These are phyloP conservation scores for Petrophora chlorosata DNA, from an alignment of 2,888 invertebrate genomes.

Conservation along the genomic window DNA sequence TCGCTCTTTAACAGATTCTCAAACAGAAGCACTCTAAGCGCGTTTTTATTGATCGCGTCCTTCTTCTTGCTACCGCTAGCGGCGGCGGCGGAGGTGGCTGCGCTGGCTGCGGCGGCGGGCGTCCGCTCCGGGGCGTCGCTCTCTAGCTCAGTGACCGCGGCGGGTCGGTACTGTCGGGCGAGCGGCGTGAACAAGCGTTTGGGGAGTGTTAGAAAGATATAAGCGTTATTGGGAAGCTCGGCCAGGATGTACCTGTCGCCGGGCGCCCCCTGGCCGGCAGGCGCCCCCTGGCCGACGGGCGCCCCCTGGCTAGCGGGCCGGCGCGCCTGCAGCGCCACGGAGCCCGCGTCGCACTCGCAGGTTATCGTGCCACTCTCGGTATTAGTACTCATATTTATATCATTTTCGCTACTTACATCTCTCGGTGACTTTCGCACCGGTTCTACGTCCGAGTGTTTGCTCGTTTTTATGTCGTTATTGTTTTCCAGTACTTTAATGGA, in stretches of 20 bases:
- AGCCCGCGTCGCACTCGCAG: constrained; percentile 5
- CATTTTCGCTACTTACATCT: constrained; percentile 34
- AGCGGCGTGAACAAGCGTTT: constrained; percentile 50
- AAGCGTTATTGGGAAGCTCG: constrained; percentile 63
- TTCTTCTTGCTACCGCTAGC: constrained; percentile 46
- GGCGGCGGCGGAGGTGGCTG: constrained; percentile 35
- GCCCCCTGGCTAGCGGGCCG: constrained; percentile 21
- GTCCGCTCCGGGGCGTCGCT: constrained; percentile 38
- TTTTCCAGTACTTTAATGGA: constrained; percentile 16
- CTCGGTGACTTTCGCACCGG: constrained; percentile 14
- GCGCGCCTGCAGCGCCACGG: constrained; percentile 17
- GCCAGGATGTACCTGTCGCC: constrained; percentile 45
- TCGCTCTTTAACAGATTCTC: constrained; percentile 60
- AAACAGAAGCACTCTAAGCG: constrained; percentile 64
- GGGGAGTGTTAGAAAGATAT: constrained; percentile 64
- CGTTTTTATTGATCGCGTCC: constrained; percentile 54
- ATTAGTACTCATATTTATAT: constrained; percentile 15
- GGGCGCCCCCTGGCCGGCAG: constrained; percentile 26
- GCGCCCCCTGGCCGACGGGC: constrained; percentile 29
- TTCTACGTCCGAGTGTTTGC: constrained; percentile 13
- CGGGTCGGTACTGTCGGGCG: constrained; percentile 23
- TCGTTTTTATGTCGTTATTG: constrained; percentile 26
- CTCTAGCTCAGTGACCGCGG: constrained; percentile 40
- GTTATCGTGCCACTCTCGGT: constrained; percentile 16
- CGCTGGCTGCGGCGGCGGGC: constrained; percentile 32